Evolutionary conservation across 2,797 vertebrate species (phyloP), one percentile per base, ranked within the genome.

Genomic region (Chrysocyon brachyurus): DNA sequence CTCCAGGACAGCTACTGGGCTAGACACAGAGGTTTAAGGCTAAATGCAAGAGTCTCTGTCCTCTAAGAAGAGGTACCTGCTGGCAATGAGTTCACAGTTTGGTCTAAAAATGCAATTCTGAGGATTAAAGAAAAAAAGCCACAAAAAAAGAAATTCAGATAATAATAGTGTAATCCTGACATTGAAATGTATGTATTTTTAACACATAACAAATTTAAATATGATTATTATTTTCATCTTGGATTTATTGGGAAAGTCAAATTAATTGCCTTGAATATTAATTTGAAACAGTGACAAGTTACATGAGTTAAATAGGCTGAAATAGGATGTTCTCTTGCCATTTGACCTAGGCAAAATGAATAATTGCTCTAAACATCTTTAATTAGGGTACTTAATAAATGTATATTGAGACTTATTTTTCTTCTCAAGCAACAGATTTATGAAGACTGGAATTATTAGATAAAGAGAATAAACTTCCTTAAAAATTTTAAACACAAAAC

Each of bases 261-360:
- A 56, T 59, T 54, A 81, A 82, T 36, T 68, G 6, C 73, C 1
- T 70, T 89, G 9, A 77, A 77, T 52, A 79, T 33, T 94, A 88
- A 64, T 46, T 90, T 94, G 9, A 94, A 91, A 92, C 57, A 57
- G 73, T 91, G 5, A 63, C 11, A 95, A 91, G 70, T 57, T 87
- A 96, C 77, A 70, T 46, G 52, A 89, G 16, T 78, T 92, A 94
- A 95, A 90, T 3, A 77, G 12, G 2, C 7, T 64, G 56, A 64
- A 52, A 57, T 3, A 83, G 33, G 6, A 82, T 49, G 2, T 40
- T 79, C 0, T 86, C 3, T 31, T 95, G 49, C 46, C 14, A 49
- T 94, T 91, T 96, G n/a, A 87, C 24, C 66, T 75, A 87, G 5
- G 15, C 49, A 84, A 78, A 91, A 94, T 63, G 24, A 26, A 61